Base-by-base conservation (phyloP, 2,888 invertebrate species). In the Drosophila suboccidentalis region DNA sequence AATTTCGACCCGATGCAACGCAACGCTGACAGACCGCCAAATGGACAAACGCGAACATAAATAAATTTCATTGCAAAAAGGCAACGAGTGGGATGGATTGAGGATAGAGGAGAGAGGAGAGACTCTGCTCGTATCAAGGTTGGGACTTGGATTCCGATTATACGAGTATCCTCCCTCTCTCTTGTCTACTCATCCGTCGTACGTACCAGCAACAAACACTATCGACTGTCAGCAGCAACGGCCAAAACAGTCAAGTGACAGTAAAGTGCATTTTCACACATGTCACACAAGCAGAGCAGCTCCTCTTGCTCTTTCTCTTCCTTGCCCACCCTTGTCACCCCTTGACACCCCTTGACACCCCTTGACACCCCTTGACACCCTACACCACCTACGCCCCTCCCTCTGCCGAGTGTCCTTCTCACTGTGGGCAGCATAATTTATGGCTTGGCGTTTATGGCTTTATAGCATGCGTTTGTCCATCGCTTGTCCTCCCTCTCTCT, bases 231-330 rank as follows among this genome's bases (percentile, higher is more conserved):
- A 74, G 65, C 75, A 59, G 49, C 63, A 54, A 75, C 46, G 65
- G 49, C 61, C 83, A 80, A 74, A 74, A 72, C 72, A 72, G 80
- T 78, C 78, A 80, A 82, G 81, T 87, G 87, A 76, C 82, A 87
- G 68, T 69, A 76, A 87, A 82, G 84, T 82, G 84, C 84, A 82
- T 87, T 82, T 84, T 87, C 82, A 83, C 87, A 87, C 84, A 82
- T 82, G 82, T 82, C 84, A 83, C 69, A 83, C 80, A 74, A 61
- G 62, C 62, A 51, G 15, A 53, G 15, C 60, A 6, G 22, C 46
- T 39, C 9, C 11, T 41, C n/a, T 8, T 8, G 15, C 13, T 19
- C 19, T 22, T 22, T 22, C 22, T 5, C 26, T 26, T 26, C 26
- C 26, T 26, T 5, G 26, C 5, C 26, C 26, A 0, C 4, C 9